Conservation (phyloP, 2,888 invertebrate species). For the Horisme vitalbata region DNA sequence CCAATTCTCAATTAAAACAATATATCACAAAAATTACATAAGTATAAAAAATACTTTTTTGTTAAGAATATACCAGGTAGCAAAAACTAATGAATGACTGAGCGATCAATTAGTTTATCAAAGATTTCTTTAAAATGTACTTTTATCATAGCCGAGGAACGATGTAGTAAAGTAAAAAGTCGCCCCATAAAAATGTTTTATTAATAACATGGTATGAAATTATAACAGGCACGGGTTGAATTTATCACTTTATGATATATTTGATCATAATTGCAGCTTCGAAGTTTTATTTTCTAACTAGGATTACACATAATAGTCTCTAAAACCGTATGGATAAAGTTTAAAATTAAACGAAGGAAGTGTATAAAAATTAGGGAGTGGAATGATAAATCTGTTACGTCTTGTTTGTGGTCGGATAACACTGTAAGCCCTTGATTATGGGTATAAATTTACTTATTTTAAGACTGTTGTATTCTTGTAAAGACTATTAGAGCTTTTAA, state of each 20-base stretch:
- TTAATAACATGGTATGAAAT: conserved; percentile 51
- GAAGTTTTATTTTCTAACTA: conserved; percentile 7
- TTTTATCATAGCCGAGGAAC: conserved; percentile 47
- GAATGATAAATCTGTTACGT: conserved; percentile 38
- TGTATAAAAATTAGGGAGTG: conserved; percentile 21
- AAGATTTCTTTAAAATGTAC: no score
- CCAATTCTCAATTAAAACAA: no score
- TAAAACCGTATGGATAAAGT: conserved; percentile 14
- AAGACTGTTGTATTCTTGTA: no score
- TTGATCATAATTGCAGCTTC: conserved; percentile 31
- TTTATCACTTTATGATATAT: conserved; percentile 44
- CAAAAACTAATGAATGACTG: no score
- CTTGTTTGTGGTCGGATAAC: conserved; percentile 38
- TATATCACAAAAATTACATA: no score
- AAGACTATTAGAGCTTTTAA: no score
- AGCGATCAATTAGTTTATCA: no score
- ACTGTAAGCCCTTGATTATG: conserved; percentile 35
- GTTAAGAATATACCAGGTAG: no score
- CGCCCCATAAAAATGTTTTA: conserved; percentile 57
- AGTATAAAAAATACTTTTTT: no score
- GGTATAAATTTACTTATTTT: conserved; percentile 23
- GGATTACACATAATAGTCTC: conserved; percentile 2
- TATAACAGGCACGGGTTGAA: conserved; percentile 51
- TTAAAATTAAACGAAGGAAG: conserved; percentile 3
- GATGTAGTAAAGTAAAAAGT: conserved; percentile 58